Evolutionary conservation across 2,113 vertebrate genomes (phyloP), one percentile per base, ranked within the genome.

Genomic region (Hippocampus guttulatus): DNA sequence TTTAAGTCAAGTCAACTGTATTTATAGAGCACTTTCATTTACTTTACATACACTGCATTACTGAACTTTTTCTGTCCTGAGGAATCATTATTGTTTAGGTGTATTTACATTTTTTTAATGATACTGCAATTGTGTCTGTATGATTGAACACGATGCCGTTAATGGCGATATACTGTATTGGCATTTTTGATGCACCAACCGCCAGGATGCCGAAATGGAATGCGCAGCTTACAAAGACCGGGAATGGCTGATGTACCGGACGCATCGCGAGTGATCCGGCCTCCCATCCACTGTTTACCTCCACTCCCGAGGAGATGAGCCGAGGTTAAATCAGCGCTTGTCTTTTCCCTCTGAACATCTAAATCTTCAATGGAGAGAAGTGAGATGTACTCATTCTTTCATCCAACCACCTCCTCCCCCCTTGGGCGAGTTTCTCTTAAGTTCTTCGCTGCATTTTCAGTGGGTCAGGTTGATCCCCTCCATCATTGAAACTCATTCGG

Each of bases 401-500:
- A 87, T 88, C 83, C 78, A 71, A 61, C 78, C 86, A 16, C 84
- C 81, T 82, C 70, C 40, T 23, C 58, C 58, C 58, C 33, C 14
- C 57, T 64, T 69, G 78, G 51, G 67, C 25, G 43, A 47, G 38
- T 80, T 92, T 76, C 80, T 85, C 79, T 85, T 82, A 78, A 88
- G 88, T 84, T 89, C 85, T 86, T 73, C 67, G 71, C 81, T 90
- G 91, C 82, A 89, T 89, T 91, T 86, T 89, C 89, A 89, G 92
- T 92, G 94, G 94, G 94, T 95, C 95, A 93, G 93, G 92, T 93
- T 93, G 94, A 93, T 94, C 91, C 85, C 93, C 92, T 92, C 92
- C 91, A 89, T 94, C 89, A 92, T 91, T 94, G 94, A 94, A 95
- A 96, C 95, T 96, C 94, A 98, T 95, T 96, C 93, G 80, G 92